These are phyloP conservation scores for Lophochroa leadbeateri DNA, from an alignment of 2,113 vertebrate genomes.

Conservation along the genomic window DNA sequence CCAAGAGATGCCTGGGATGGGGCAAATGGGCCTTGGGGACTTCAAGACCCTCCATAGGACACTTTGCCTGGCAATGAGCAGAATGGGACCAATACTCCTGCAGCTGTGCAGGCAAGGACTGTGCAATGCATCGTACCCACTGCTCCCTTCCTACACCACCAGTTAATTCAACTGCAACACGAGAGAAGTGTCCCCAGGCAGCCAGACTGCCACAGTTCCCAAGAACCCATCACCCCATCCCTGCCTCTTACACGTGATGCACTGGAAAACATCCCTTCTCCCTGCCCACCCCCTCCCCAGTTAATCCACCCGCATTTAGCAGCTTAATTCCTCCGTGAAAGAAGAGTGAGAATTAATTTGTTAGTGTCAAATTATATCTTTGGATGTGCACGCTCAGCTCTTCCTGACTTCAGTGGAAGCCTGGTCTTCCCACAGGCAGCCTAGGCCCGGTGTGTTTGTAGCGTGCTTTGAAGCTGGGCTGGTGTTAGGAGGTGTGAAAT, in stretches of 20 bases:
- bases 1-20: fast-evolving
- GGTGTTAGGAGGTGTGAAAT: not conserved
- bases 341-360: not conserved
- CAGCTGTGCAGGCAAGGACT: fast-evolving
- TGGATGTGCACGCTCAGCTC: not conserved
- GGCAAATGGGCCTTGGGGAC: fast-evolving
- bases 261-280: not conserved
- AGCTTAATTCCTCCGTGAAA: not conserved
- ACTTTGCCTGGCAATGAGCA: not conserved
- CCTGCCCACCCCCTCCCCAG: fast-evolving
- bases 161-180: not conserved
- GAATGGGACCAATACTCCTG: fast-evolving
- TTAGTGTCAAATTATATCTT: not conserved
- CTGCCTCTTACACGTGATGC: not conserved
- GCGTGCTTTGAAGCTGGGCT: not conserved
- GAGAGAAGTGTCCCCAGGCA: not conserved
- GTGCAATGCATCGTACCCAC: fast-evolving
- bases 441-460: not conserved
- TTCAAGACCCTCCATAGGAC: fast-evolving
- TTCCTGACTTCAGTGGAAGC: not conserved
- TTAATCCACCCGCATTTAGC: not conserved
- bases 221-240: not conserved
- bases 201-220: not conserved
- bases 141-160: not conserved
- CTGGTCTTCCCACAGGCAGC: not conserved